Evolutionary conservation across 2,113 vertebrate genomes (phyloP).

Genomic region (Lamprotornis superbus): DNA sequence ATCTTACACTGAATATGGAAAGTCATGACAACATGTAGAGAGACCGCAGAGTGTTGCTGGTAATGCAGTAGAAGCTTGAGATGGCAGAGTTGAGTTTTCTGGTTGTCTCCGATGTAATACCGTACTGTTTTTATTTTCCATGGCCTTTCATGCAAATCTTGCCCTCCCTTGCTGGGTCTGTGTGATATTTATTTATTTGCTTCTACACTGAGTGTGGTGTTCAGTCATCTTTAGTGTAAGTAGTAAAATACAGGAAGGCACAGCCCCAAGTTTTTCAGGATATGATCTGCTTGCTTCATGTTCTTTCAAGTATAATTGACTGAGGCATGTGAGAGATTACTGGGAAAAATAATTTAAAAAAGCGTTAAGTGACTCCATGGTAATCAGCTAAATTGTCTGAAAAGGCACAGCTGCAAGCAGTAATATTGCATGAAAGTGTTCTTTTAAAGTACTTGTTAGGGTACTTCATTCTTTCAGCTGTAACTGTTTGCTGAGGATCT

Average conservation of each 20-base stretch:
- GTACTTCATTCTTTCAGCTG: not conserved
- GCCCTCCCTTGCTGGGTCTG: not conserved
- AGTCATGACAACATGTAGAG: not conserved
- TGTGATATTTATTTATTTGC: not conserved
- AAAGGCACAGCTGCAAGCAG: slow-evolving; percentile 60
- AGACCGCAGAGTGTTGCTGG: not conserved
- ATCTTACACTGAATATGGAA: not conserved
- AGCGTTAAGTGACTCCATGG: slow-evolving; percentile 15
- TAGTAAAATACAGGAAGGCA: not conserved
- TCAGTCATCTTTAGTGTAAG: not conserved
- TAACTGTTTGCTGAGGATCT: not conserved
- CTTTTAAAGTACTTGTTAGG: slow-evolving; percentile 2
- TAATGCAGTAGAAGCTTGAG: not conserved
- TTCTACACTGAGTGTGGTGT: not conserved
- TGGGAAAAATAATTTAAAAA: slow-evolving; percentile 19
- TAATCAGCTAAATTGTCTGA: slow-evolving; percentile 20
- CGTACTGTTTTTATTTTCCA: not conserved
- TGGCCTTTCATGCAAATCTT: not conserved
- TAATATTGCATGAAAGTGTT: not conserved
- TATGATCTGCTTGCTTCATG: not conserved
- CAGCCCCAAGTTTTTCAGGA: not conserved
- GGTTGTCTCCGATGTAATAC: not conserved
- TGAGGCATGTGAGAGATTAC: slow-evolving; percentile 42
- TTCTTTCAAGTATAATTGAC: slow-evolving; percentile 44
- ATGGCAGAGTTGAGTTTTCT: not conserved